phyloP scores from a whole-genome alignment of 2,797 vertebrate species.

The Huso huso region DNA sequence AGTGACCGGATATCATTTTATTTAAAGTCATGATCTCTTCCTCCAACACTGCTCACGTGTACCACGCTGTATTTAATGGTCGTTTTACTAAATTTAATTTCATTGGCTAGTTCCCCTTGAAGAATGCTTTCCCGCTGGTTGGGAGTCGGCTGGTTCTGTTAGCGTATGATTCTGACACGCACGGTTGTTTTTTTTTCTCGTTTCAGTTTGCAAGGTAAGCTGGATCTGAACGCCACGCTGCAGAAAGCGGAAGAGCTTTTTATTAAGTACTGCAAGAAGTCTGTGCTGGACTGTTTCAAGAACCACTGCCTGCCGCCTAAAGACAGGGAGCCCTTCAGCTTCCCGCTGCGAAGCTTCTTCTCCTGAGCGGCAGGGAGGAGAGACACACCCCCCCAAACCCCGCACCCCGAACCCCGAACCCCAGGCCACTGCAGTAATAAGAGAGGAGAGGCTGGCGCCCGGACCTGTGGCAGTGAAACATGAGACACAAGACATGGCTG shows the following conservation, averaged over 20 bases:
- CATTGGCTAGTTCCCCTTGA: too few species aligned
- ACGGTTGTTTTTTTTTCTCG: conserved; percentile 5
- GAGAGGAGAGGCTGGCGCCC: background rate
- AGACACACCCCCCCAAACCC: too few species aligned
- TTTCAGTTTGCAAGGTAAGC: conserved; percentile 58
- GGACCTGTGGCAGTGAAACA: background rate
- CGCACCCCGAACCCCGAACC: too few species aligned
- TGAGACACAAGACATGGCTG: background rate
- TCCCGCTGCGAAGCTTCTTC: conserved; percentile 61
- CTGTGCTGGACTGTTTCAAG: conserved; percentile 48
- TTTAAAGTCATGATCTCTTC: too few species aligned
- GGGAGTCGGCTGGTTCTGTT: too few species aligned
- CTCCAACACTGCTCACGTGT: too few species aligned
- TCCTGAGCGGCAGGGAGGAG: conserved; percentile 36
- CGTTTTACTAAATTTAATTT: too few species aligned
- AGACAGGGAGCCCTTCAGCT: conserved; percentile 53
- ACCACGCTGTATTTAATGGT: too few species aligned
- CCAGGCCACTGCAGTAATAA: too few species aligned
- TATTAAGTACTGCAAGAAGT: conserved; percentile 65
- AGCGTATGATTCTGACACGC: background rate
- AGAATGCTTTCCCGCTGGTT: too few species aligned
- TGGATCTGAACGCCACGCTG: conserved; percentile 60
- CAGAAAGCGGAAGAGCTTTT: conserved; percentile 62
- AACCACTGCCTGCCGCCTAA: conserved; percentile 30
- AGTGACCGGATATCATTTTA: too few species aligned